Percentiles rank a stretch among this genome's conserved stretches.
These are phyloP conservation scores for Gymnothorax reevesii DNA, from an alignment of 2,797 vertebrate species.

Conservation along the genomic window DNA sequence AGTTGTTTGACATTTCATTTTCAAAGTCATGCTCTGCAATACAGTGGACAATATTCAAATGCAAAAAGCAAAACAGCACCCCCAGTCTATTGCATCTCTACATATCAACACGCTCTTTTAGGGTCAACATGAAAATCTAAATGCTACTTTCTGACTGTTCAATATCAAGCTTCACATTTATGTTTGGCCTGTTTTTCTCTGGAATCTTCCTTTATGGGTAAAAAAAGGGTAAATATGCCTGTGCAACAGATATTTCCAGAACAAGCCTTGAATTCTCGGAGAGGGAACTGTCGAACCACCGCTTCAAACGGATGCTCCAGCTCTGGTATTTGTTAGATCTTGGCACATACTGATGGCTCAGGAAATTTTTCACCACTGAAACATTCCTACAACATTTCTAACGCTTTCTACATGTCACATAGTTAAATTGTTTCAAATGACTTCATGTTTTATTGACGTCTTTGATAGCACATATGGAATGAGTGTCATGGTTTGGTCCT, in stretches of 20 bases:
- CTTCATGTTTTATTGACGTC: not conserved
- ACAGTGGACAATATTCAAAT: no score
- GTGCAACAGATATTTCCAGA: conserved; percentile 2
- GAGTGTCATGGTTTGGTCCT: no score
- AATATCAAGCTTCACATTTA: conserved; percentile 13
- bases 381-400: not conserved
- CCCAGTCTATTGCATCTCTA: no score
- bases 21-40: no score
- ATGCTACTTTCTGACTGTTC: no score
- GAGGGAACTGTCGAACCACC: not conserved
- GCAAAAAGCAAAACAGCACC: no score
- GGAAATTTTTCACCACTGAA: not conserved
- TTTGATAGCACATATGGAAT: not conserved
- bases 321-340: not conserved
- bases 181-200: not conserved
- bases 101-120: no score
- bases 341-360: not conserved
- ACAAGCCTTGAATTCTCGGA: conserved; percentile 8
- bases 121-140: no score
- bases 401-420: not conserved
- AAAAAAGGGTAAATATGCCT: not conserved
- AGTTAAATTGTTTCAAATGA: not conserved
- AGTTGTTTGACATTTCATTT: no score
- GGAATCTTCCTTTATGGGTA: not conserved
- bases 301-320: not conserved